Evolutionary conservation across 2,888 invertebrate genomes (phyloP).

Genomic region (Eueremaeus valkanovi): DNA sequence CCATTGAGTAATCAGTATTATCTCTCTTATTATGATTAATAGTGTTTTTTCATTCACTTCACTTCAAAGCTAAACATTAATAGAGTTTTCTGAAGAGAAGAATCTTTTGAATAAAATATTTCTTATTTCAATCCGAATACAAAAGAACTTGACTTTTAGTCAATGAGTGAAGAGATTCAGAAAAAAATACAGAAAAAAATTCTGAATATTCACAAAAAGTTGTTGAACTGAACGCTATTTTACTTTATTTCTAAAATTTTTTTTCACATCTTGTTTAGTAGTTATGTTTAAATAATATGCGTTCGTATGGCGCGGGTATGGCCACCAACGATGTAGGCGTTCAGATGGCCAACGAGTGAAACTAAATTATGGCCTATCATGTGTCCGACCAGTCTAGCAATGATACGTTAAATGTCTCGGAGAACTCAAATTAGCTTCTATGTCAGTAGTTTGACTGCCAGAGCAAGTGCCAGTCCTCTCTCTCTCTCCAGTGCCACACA

Average conservation of each 20-base stretch:
- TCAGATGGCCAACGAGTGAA: background rate
- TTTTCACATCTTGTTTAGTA: background rate
- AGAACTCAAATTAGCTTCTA: conserved; percentile 13
- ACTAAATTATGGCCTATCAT: conserved; percentile 33
- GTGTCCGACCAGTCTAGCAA: background rate
- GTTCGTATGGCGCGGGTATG: background rate
- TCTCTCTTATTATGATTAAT: conserved; percentile 13
- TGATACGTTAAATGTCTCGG: conserved; percentile 20
- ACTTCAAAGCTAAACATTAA: background rate
- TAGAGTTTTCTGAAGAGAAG: background rate
- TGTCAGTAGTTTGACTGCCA: conserved; percentile 3
- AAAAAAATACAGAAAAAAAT: too few species aligned
- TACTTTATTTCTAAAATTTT: background rate
- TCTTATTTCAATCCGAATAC: background rate
- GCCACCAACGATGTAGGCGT: conserved; percentile 36
- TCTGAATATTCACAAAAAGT: background rate
- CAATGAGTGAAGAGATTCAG: background rate
- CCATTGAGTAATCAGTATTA: conserved; percentile 5
- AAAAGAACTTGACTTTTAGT: background rate
- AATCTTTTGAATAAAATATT: background rate
- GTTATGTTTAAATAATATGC: background rate
- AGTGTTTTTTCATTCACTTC: conserved; percentile 4
- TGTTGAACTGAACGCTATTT: conserved; percentile 11
- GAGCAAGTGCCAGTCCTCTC: background rate
- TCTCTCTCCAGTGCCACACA: background rate